phyloP scores from a whole-genome alignment of 2,113 vertebrate species.

The Capricornis sumatraensis region DNA sequence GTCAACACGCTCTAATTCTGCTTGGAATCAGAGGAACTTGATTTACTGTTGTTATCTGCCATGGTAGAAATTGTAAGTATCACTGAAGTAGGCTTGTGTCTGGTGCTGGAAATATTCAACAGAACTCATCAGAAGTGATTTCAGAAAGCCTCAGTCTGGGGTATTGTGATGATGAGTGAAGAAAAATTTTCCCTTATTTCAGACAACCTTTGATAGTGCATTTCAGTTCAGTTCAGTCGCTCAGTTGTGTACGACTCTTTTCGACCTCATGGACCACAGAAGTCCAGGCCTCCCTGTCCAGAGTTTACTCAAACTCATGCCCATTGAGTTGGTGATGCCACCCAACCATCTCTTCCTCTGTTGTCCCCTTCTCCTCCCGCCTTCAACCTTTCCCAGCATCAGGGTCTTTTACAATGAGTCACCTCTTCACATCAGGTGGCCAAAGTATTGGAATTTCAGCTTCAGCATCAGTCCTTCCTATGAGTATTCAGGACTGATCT shows the following conservation, averaged over 20 bases:
- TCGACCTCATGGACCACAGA: neutral
- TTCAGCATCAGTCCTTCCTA: neutral
- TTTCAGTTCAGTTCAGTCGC: neutral
- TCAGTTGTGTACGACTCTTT: neutral
- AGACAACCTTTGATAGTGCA: neutral
- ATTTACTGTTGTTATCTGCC: neutral
- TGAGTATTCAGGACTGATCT: neutral
- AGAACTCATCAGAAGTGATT: neutral
- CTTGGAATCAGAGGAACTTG: neutral
- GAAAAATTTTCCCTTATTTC: neutral
- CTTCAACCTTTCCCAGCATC: neutral
- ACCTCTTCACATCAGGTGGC: accelerated
- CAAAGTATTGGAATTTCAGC: neutral
- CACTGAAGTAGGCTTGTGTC: neutral
- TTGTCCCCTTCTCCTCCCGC: neutral
- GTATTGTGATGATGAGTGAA: neutral
- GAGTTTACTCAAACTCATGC: neutral
- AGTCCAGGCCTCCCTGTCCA: neutral
- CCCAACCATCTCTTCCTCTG: neutral
- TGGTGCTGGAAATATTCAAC: neutral
- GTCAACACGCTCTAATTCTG: neutral
- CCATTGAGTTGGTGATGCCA: neutral
- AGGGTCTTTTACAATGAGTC: neutral
- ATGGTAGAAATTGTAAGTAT: neutral
- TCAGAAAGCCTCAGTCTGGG: neutral